Evolutionary conservation across 2,888 invertebrate species (phyloP), one percentile per base, ranked within the genome.

Genomic region (Hypolimnas misippus): DNA sequence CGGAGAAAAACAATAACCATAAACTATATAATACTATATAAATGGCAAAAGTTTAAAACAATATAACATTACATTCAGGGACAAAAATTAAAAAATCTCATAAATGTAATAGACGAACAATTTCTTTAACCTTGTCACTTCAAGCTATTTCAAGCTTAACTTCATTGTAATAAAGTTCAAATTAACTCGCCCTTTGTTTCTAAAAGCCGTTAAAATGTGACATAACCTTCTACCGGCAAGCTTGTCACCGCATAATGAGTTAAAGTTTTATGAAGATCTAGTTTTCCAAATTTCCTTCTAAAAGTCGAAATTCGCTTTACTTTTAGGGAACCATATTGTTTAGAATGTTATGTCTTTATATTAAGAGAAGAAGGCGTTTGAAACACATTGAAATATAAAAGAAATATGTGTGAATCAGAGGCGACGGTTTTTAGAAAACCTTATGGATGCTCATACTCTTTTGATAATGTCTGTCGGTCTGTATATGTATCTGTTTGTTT

Each of bases 201-300:
- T 40, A 35, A 57, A 62, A 58, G 50, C 17, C 44, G 53, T 57
- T 61, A 60, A 62, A 62, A 57, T 62, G 51, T 57, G 46, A 57
- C 35, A 60, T 62, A 50, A 58, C 25, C 46, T 50, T 56, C 56
- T 53, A 56, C 63, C 59, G 59, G 63, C 35, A 53, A 66, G 60
- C 57, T 66, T 60, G 66, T 66, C 63, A 63, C 44, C 42, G 38
- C 49, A 29, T 65, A 66, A 63, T 63, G 60, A 51, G 57, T 35
- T 63, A 42, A 42, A 42, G 42, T 42, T 42, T 42, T 42, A 42
- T 42, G 17, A n/a, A 60, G 63, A 50, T 50, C 40, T 57, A 60
- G 57, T 50, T 57, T 52, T 16, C 21, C 14, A 46, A 31, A 21
- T 19, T 25, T 57, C 54, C 42, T 50, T 29, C 49, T n/a, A n/a